A percentile compares a stretch with the other conserved stretches of the same genome.
phyloP scores from a whole-genome alignment of 2,888 invertebrate species.

The Drosophila mimetica region DNA sequence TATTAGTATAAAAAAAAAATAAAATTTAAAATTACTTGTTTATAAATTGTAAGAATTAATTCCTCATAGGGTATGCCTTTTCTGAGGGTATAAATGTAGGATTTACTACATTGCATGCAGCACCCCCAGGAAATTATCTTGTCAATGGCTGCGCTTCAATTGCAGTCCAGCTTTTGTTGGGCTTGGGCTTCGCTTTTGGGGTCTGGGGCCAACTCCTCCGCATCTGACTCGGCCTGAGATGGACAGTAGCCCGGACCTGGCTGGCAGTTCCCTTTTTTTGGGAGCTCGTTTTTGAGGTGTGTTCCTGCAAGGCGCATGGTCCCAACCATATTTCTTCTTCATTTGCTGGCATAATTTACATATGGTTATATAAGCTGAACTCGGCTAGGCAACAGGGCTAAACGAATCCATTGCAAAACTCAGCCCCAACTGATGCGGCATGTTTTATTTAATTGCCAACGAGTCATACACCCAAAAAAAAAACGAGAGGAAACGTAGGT shows the following conservation, averaged over 20 bases:
- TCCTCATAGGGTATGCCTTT: neutral
- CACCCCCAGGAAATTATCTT: slow-evolving; percentile 75
- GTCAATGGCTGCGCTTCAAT: slow-evolving; percentile 76
- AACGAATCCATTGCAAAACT: slow-evolving; percentile 49
- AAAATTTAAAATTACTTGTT: too few relatives aligned
- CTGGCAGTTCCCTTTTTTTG: slow-evolving; percentile 43
- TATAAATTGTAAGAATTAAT: too few relatives aligned
- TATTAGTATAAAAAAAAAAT: too few relatives aligned
- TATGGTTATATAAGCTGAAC: slow-evolving; percentile 70
- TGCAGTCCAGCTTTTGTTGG: slow-evolving; percentile 57
- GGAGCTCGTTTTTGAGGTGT: slow-evolving; percentile 62
- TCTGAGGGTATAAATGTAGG: slow-evolving; percentile 51
- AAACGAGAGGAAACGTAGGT: too few relatives aligned
- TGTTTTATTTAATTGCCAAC: slow-evolving; percentile 77
- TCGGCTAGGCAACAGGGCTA: slow-evolving; percentile 7
- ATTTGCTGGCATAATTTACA: slow-evolving; percentile 74
- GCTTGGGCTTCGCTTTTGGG: slow-evolving; percentile 49
- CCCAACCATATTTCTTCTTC: slow-evolving; percentile 73
- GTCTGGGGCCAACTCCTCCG: slow-evolving; percentile 30
- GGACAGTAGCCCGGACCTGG: slow-evolving; percentile 50
- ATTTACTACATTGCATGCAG: slow-evolving; percentile 60
- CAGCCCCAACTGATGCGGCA: slow-evolving; percentile 54
- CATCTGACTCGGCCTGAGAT: slow-evolving; percentile 29
- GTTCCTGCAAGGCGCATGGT: slow-evolving; percentile 59
- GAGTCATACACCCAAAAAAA: too few relatives aligned